Percentiles rank a stretch among this genome's conserved stretches.
phyloP scores from a whole-genome alignment of 2,797 vertebrate species.

The Acrocephalus scirpaceus region DNA sequence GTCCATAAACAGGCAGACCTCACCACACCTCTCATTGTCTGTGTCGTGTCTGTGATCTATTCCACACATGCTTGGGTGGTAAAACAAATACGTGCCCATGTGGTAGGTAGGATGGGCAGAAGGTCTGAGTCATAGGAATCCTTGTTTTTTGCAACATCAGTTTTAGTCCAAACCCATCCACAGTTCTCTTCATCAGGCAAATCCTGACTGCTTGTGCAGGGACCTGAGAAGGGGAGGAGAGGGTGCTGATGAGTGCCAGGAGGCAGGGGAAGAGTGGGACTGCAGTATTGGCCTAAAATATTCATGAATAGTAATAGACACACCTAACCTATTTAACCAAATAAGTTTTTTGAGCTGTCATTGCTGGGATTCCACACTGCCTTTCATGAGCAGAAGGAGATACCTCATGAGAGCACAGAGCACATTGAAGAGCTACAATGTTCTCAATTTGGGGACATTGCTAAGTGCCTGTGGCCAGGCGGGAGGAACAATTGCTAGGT shows the following conservation, averaged over 20 bases:
- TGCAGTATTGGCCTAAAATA: not conserved
- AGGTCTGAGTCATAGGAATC: not conserved
- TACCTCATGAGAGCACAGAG: accelerated
- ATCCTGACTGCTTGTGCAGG: not conserved
- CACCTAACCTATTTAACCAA: not conserved
- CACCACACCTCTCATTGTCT: not conserved
- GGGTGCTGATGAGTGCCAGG: not conserved
- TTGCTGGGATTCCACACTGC: not conserved
- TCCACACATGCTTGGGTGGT: not conserved
- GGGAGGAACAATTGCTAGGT: not conserved
- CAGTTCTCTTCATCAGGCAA: not conserved
- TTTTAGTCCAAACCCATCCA: not conserved
- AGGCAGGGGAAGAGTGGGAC: not conserved
- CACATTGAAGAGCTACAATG: not conserved
- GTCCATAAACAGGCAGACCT: not conserved
- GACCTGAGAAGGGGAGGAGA: not conserved
- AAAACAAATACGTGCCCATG: accelerated
- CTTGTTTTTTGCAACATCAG: not conserved
- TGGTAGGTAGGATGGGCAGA: not conserved
- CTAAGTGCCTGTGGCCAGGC: accelerated
- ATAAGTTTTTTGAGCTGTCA: not conserved
- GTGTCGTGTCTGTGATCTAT: not conserved
- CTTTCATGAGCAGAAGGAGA: not conserved
- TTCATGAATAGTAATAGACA: not conserved
- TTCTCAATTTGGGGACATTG: not conserved